phyloP scores from a whole-genome alignment of 1,140 invertebrate species.

The Thalassaphorura encarpata region DNA sequence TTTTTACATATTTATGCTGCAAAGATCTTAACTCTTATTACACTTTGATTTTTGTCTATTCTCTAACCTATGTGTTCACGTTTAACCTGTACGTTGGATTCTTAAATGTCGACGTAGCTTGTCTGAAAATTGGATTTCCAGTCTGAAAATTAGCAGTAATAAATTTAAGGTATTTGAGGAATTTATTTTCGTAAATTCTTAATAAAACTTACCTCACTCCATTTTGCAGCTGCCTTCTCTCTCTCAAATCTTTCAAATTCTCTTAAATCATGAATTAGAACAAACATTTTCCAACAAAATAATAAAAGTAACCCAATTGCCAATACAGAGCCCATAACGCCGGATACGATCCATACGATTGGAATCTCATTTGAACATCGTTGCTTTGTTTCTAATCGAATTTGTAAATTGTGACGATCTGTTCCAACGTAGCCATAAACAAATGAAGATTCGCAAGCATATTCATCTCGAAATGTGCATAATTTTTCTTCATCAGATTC shows the following conservation, averaged over 20 bases:
- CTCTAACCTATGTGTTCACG: neutral
- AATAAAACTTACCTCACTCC: constrained; percentile 56
- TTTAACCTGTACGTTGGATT: constrained; percentile 89
- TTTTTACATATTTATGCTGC: too few relatives aligned
- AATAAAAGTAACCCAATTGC: constrained; percentile 61
- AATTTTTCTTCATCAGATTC: constrained; percentile 4
- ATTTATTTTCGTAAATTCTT: neutral
- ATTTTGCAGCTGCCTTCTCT: constrained; percentile 59
- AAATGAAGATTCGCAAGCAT: neutral
- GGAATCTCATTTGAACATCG: constrained; percentile 6
- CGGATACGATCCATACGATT: constrained; percentile 46
- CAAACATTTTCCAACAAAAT: constrained; percentile 71
- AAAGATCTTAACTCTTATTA: too few relatives aligned
- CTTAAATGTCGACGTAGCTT: constrained; percentile 94
- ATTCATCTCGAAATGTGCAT: neutral
- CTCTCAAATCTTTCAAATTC: constrained; percentile 75
- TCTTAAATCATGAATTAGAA: constrained; percentile 61
- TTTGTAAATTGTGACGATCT: neutral
- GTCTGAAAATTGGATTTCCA: constrained; percentile 96
- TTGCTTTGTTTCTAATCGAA: neutral
- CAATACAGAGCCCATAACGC: constrained; percentile 59
- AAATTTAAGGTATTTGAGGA: neutral
- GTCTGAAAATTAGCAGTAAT: constrained; percentile 51
- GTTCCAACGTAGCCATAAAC: neutral
- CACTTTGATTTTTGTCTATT: too few relatives aligned